Percentiles rank a stretch among this genome's conserved stretches.
phyloP scores from a whole-genome alignment of 2,113 vertebrate genomes.

The Baryphthengus martii region DNA sequence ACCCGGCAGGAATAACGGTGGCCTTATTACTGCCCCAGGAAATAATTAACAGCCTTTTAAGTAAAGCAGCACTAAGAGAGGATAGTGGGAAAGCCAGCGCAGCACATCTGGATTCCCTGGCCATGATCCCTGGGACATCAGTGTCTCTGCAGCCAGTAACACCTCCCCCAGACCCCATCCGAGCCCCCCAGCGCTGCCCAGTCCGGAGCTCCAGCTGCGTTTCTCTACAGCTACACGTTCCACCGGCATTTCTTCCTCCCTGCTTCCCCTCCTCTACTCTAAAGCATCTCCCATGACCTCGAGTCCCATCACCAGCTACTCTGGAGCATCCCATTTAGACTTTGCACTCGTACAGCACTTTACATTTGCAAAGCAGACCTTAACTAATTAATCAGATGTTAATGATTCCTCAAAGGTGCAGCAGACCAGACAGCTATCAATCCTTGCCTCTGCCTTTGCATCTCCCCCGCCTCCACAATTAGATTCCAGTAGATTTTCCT shows the following conservation, averaged over 20 bases:
- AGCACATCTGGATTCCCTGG: not conserved
- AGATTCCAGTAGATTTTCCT: conserved; percentile 40
- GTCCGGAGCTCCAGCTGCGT: not conserved
- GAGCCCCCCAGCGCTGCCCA: not conserved
- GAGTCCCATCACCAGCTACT: not conserved
- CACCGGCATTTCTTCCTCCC: not conserved
- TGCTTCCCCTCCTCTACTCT: not conserved
- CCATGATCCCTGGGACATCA: fast-evolving
- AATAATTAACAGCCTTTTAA: not conserved
- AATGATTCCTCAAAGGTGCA: conserved; percentile 61
- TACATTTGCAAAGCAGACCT: conserved; percentile 23
- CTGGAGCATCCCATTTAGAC: not conserved
- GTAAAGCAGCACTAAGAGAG: too few relatives aligned
- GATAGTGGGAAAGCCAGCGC: not conserved
- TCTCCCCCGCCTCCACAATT: conserved; percentile 51
- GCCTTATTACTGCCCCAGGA: not conserved
- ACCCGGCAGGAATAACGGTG: not conserved
- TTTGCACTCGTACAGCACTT: not conserved
- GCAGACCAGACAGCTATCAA: conserved; percentile 58
- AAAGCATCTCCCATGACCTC: not conserved
- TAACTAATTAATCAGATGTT: conserved; percentile 65
- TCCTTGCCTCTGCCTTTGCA: not conserved
- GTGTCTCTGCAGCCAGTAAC: fast-evolving
- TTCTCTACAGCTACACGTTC: not conserved
- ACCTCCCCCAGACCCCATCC: fast-evolving